These are phyloP conservation scores for Notiomystis cincta DNA, from an alignment of 2,113 vertebrate genomes.

Conservation along the genomic window DNA sequence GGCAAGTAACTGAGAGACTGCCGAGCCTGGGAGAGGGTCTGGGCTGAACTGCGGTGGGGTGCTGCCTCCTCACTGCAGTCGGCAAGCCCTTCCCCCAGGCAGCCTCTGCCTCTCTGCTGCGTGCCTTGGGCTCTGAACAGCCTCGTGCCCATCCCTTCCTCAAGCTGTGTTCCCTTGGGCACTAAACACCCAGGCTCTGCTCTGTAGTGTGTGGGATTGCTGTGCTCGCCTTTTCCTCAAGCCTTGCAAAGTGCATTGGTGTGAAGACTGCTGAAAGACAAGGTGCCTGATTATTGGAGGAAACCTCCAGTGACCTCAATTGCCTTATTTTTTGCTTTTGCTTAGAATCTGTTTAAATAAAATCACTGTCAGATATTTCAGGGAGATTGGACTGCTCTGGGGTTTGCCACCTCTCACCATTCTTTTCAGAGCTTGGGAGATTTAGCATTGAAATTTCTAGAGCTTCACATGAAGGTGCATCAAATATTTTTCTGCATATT, in stretches of 20 bases:
- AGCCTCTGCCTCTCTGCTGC: background rate
- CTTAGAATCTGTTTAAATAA: background rate
- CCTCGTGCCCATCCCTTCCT: fast-evolving
- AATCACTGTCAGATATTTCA: background rate
- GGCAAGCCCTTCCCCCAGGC: fast-evolving
- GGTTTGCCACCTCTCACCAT: background rate
- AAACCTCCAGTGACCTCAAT: background rate
- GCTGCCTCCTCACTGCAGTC: background rate
- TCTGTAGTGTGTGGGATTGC: background rate
- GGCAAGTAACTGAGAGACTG: background rate
- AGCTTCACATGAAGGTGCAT: background rate
- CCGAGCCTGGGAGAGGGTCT: too few relatives aligned
- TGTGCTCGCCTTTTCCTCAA: background rate
- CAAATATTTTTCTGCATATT: background rate
- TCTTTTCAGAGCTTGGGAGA: background rate
- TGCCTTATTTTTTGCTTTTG: background rate
- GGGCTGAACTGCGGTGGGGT: fast-evolving
- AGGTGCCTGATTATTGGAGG: background rate
- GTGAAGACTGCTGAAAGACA: background rate
- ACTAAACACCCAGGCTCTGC: background rate
- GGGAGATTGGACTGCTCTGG: background rate
- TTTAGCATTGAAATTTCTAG: background rate
- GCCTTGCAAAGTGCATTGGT: background rate
- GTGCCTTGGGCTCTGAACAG: background rate
- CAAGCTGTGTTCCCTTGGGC: background rate